Base-by-base conservation (phyloP, 1,140 invertebrate genomes). In the Leptopilina boulardi region DNA sequence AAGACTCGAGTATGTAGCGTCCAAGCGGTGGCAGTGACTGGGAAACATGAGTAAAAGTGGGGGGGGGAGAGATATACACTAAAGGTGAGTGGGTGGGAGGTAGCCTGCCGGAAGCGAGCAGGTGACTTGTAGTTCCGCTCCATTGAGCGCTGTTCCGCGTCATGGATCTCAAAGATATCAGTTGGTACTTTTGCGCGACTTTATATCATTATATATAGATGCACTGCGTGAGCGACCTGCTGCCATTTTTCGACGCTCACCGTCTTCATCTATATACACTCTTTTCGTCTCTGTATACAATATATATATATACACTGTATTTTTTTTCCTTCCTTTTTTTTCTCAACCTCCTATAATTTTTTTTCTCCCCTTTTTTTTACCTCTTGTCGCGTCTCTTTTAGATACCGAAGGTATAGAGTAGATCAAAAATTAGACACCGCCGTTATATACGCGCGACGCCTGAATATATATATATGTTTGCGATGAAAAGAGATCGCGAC, bases 61-160 rank as follows among this genome's bases (percentile, higher is more conserved):
- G 75, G 79, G 82, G 83, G 82, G 80, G 79, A 21, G 19, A n/a
- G n/a, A n/a, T n/a, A 54, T 66, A 4, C 21, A 30, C 21, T 15
- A 30, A n/a, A 15, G 3, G 59, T 66, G 59, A 8, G 59, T 66
- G 76, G 78, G 80, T 80, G 73, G 83, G 81, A 38, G 79, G 85
- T 81, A 81, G 84, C 84, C 86, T 90, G 89, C 89, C 89, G 89
- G 90, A 91, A 91, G 87, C 87, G 86, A 90, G 86, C 89, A 91
- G 90, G 90, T 91, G 90, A 90, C 89, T 88, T 87, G 89, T 88
- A 89, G 90, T 91, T 91, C 89, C 88, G 87, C 90, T 89, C 87
- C 84, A 91, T 91, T 89, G 90, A 88, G 82, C 84, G 79, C 88
- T 90, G 90, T 91, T 91, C 89, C 90, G 89, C 90, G 87, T 87